phyloP scores from a whole-genome alignment of 64 coral and sea anemone species.

The Porites lutea region DNA sequence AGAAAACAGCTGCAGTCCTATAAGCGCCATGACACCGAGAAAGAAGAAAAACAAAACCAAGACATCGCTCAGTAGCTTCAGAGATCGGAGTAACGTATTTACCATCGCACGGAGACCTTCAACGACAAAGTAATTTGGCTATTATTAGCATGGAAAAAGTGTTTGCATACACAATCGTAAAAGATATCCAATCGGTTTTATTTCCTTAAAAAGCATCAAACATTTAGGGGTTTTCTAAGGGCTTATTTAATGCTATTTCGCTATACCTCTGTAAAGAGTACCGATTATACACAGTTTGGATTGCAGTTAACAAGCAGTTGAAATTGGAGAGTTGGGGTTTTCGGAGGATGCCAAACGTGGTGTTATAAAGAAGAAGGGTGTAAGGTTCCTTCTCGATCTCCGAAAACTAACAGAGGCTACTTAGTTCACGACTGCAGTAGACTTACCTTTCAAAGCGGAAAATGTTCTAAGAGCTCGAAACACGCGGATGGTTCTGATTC shows the following conservation, averaged over 20 bases:
- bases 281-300: too few relatives aligned
- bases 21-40: conserved; percentile 72
- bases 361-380: too few relatives aligned
- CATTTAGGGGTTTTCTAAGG: too few relatives aligned
- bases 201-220: too few relatives aligned
- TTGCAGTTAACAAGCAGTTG: too few relatives aligned
- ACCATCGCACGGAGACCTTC: conserved; percentile 71
- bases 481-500: conserved; percentile 86
- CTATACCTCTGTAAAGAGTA: too few relatives aligned
- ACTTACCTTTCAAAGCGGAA: conserved; percentile 74
- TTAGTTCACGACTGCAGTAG: not conserved
- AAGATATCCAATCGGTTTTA: too few relatives aligned
- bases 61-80: conserved; percentile 85
- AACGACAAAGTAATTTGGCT: not conserved
- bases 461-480: conserved; percentile 83
- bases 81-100: conserved; percentile 68
- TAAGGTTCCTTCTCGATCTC: too few relatives aligned
- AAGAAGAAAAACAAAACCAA: conserved; percentile 74
- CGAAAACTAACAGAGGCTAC: not conserved
- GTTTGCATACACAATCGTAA: not conserved
- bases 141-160: not conserved
- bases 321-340: too few relatives aligned
- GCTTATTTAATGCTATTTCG: too few relatives aligned
- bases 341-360: too few relatives aligned
- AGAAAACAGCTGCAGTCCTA: conserved; percentile 72